Evolutionary conservation across 2,797 vertebrate species (phyloP), one percentile per base, ranked within the genome.

Genomic region (Fundulus diaphanus): DNA sequence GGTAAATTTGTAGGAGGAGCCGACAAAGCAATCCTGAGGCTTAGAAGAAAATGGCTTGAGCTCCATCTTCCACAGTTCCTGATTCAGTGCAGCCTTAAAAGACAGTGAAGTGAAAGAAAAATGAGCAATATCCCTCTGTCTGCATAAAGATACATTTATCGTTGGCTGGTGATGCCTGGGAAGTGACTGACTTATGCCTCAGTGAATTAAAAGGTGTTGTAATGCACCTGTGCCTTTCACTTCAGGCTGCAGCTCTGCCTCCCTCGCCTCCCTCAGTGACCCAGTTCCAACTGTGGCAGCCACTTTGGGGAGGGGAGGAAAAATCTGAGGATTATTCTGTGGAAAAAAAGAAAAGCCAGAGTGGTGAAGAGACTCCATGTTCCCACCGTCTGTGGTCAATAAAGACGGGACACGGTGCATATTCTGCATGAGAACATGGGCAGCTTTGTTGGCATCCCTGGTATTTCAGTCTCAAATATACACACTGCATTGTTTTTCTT

Each of bases 211-310:
- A 27, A 42, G 24, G 37, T 44, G 37, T n/a, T 66, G 37, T 66
- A 66, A 44, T 66, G 37, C n/a, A 66, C 66, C 46, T 27, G 48
- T 33, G 66, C 68, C 22, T 54, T 73, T 67, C 70, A 68, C 42
- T 52, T 68, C 15, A 13, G 35, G 40, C 70, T 16, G 44, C 51
- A 66, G 66, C 33, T 37, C 59, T 54, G 59, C 22, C 6, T 77
- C 70, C 31, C 33, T 68, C 18, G 42, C 44, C 46, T 61, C 3
- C 46, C 56, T 69, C 63, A 3, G 63, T 66, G 63, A 66, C 63
- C 63, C 63, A 66, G 24, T 66, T 66, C 42, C 40, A 7, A 16
- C 37, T 7, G 35, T n/a, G 40, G 63, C 63, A 44, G 63, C 1
- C 24, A 27, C n/a, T 66, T 3, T 44, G n/a, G 63, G 13, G 63